Evolutionary conservation across 2,888 invertebrate species (phyloP).

Genomic region (Allophyes oxyacanthae): DNA sequence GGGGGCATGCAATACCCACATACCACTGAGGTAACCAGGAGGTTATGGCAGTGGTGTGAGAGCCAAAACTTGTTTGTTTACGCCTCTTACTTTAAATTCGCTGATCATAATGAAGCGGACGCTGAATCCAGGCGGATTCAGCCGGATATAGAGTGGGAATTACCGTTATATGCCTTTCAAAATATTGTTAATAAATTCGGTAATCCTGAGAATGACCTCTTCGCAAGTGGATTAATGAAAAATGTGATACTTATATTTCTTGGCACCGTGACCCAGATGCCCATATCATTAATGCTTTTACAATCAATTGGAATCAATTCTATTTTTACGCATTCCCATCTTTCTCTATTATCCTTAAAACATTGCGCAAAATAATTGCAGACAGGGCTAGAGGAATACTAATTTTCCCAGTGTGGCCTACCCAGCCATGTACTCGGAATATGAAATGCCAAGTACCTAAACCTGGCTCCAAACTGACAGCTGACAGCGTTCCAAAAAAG

Average conservation of each 20-base stretch:
- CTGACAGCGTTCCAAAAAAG: no score
- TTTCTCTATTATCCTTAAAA: neutral
- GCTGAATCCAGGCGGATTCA: slow-evolving; percentile 13
- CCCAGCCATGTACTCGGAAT: neutral
- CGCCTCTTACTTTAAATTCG: slow-evolving; percentile 22
- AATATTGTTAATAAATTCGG: slow-evolving; percentile 23
- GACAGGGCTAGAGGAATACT: neutral
- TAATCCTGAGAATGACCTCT: slow-evolving; percentile 44
- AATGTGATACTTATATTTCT: slow-evolving; percentile 45
- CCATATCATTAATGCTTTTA: slow-evolving; percentile 41
- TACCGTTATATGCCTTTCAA: slow-evolving; percentile 3
- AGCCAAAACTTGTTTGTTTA: neutral
- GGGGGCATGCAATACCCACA: slow-evolving; percentile 31
- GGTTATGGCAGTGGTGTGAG: slow-evolving; percentile 36
- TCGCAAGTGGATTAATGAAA: slow-evolving; percentile 47
- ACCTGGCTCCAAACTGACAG: no score
- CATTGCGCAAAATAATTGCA: neutral
- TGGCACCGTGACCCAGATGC: slow-evolving; percentile 52
- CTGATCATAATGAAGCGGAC: slow-evolving; percentile 26
- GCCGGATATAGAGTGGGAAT: slow-evolving; percentile 18
- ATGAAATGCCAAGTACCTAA: no score
- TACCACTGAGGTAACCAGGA: slow-evolving; percentile 4
- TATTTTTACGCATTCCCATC: neutral
- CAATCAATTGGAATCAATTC: neutral
- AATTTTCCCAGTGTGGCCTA: neutral